Percentiles rank a stretch among this genome's conserved stretches.
Evolutionary conservation across 2,113 vertebrate species (phyloP).

Genomic region (Talpa occidentalis): DNA sequence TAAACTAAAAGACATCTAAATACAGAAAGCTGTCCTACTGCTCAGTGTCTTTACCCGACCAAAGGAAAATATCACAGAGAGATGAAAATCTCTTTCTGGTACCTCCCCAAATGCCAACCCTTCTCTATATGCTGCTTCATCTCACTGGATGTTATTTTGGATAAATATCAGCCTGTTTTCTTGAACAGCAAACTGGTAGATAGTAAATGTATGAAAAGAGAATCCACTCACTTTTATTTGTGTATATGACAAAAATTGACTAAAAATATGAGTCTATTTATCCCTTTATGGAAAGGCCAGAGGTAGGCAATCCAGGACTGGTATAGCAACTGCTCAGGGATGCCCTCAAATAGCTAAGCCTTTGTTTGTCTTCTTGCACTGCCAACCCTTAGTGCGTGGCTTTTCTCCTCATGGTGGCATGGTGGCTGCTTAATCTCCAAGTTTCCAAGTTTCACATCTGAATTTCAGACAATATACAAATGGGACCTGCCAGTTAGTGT

Average conservation of each 20-base stretch:
- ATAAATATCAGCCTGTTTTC: neutral
- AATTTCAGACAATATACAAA: neutral
- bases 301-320: neutral
- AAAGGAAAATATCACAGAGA: neutral
- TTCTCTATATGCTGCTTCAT: neutral
- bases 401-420: neutral
- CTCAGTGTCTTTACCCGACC: constrained; percentile 31
- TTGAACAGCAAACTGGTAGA: constrained; percentile 1
- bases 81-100: neutral
- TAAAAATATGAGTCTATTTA: neutral
- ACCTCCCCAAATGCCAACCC: neutral
- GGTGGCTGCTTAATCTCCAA: neutral
- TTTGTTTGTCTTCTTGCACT: neutral
- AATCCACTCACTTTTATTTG: neutral
- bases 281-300: neutral
- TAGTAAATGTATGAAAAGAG: constrained; percentile 16
- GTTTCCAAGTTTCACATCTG: neutral
- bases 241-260: neutral
- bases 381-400: neutral
- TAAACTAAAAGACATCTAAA: constrained; percentile 42
- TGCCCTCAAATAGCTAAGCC: neutral
- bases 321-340: neutral
- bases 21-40: constrained; percentile 5
- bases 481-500: neutral
- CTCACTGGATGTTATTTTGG: neutral